These are phyloP conservation scores for Chaenodraco wilsoni DNA, from an alignment of 2,797 vertebrate species.

Conservation along the genomic window DNA sequence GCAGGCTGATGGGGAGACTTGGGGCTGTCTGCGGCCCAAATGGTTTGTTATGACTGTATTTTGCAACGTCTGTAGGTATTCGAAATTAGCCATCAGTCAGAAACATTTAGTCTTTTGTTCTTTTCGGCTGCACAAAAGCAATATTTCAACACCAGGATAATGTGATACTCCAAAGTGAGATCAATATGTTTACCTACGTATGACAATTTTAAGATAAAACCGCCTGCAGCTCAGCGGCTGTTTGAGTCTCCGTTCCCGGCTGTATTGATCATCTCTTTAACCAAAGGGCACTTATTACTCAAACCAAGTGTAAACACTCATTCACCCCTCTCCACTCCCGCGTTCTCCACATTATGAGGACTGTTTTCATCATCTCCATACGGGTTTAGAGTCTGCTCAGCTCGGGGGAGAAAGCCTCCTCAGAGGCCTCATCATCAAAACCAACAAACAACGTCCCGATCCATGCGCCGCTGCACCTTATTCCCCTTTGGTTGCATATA, in stretches of 20 bases:
- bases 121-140: too few relatives aligned
- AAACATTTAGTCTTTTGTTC: too few relatives aligned
- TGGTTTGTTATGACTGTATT: too few relatives aligned
- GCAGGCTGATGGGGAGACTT: too few relatives aligned
- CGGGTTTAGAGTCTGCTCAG: constrained; percentile 42
- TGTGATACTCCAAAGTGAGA: neutral
- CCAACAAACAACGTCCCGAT: constrained; percentile 63
- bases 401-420: constrained; percentile 48
- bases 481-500: constrained; percentile 24
- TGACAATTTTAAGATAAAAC: constrained; percentile 48
- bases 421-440: constrained; percentile 65
- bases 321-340: constrained; percentile 14
- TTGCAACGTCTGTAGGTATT: too few relatives aligned
- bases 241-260: constrained; percentile 26
- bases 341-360: constrained; percentile 18
- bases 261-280: constrained; percentile 52
- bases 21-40: too few relatives aligned
- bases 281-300: constrained; percentile 37
- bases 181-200: constrained; percentile 55
- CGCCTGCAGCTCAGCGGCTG: constrained; percentile 32
- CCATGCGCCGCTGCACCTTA: constrained; percentile 12
- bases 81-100: too few relatives aligned
- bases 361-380: constrained; percentile 62
- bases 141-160: too few relatives aligned
- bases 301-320: constrained; percentile 8